phyloP scores from a whole-genome alignment of 2,113 vertebrate species.

The Jacana jacana region DNA sequence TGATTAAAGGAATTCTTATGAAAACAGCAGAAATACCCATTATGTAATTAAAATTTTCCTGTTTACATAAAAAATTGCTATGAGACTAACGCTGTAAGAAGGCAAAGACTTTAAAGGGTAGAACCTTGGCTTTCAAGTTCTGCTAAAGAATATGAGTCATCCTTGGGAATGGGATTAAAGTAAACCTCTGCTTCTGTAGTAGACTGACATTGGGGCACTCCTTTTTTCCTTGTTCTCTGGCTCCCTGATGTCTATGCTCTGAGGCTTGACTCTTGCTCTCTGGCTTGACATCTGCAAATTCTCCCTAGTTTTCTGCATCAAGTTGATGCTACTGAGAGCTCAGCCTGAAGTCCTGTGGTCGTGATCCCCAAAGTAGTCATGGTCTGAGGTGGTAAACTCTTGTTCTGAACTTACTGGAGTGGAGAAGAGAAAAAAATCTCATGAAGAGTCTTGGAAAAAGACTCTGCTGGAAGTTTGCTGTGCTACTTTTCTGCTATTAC shows the following conservation, averaged over 20 bases:
- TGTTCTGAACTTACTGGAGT: not conserved
- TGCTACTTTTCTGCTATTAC: not conserved
- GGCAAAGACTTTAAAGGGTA: not conserved
- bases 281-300: not conserved
- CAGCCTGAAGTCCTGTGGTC: not conserved
- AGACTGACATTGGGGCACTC: not conserved
- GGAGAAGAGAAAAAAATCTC: not conserved
- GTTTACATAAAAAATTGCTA: constrained; percentile 39
- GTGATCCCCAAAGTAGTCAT: not conserved
- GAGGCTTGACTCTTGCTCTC: not conserved
- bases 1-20: constrained; percentile 12
- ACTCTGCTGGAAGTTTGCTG: not conserved
- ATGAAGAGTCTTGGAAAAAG: not conserved
- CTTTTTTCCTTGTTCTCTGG: not conserved
- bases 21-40: not conserved
- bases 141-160: not conserved
- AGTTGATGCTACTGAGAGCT: not conserved
- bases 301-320: not conserved
- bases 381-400: not conserved
- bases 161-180: constrained; percentile 56
- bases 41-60: constrained; percentile 52
- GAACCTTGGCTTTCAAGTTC: constrained; percentile 34
- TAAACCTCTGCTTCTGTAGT: not conserved
- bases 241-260: not conserved
- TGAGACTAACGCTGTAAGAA: not conserved